Evolutionary conservation across 2,113 vertebrate species (phyloP).

Genomic region (Mormoops blainvillei): DNA sequence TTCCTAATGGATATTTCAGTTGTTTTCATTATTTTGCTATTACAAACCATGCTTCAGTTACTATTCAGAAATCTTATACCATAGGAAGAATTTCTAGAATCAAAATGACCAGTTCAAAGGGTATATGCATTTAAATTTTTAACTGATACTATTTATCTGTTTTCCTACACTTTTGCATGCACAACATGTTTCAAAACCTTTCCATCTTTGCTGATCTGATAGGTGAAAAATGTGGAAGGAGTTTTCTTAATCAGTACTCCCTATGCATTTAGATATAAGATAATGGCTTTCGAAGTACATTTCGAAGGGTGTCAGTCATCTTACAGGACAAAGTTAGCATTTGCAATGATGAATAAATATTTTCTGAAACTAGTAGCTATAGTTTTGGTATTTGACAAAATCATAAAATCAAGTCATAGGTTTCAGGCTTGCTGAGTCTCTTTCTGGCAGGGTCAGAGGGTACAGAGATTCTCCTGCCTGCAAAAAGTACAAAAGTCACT

Average conservation of each 20-base stretch:
- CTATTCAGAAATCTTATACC: neutral
- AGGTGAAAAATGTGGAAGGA: neutral
- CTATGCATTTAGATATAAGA: neutral
- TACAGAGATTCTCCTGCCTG: neutral
- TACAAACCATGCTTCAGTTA: neutral
- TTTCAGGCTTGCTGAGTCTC: neutral
- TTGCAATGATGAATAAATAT: neutral
- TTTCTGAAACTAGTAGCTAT: neutral
- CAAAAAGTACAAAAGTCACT: neutral
- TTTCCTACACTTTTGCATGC: neutral
- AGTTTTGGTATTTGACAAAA: neutral
- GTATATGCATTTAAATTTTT: neutral
- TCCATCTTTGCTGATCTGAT: neutral
- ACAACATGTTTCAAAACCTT: neutral
- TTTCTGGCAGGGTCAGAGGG: neutral
- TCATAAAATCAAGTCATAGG: neutral
- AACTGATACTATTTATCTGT: neutral
- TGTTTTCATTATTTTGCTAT: neutral
- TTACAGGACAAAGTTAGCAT: neutral
- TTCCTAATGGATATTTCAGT: neutral
- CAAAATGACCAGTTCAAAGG: neutral
- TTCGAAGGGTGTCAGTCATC: neutral
- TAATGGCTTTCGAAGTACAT: neutral
- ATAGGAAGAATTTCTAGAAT: neutral
- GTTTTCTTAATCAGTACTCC: neutral